phyloP scores from a whole-genome alignment of 2,797 vertebrate species.

The Bucorvus abyssinicus region DNA sequence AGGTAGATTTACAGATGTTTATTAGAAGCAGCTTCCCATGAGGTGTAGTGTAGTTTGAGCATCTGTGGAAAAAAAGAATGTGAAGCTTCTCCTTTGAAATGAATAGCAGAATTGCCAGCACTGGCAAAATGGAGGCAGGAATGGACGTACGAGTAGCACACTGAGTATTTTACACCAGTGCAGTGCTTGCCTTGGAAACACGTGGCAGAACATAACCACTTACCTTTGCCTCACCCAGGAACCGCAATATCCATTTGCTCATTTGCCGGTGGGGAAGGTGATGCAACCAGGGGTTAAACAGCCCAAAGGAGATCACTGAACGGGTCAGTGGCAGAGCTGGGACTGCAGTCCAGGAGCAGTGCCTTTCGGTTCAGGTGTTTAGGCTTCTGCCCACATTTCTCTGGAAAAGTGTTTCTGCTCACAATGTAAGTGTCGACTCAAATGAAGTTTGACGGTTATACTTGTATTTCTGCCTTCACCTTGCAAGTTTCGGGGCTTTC shows the following conservation, averaged over 20 bases:
- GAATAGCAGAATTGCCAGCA: neutral
- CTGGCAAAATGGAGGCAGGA: neutral
- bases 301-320: neutral
- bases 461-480: slow-evolving; percentile 9
- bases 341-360: neutral
- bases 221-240: neutral
- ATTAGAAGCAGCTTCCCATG: neutral
- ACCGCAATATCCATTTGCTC: neutral
- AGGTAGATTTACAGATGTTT: neutral
- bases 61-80: neutral
- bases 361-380: neutral
- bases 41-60: neutral
- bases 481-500: neutral
- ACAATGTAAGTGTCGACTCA: neutral
- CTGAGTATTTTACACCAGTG: neutral
- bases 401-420: slow-evolving; percentile 8
- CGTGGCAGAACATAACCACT: neutral
- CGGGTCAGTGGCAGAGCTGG: neutral
- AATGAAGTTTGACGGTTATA: neutral
- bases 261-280: neutral
- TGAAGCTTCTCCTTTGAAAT: neutral
- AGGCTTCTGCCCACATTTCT: neutral
- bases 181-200: neutral
- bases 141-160: neutral
- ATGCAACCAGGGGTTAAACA: neutral